These are phyloP conservation scores for Chiridota heheva DNA, from an alignment of 35 echinoderm and acorn worm species.

Conservation along the genomic window DNA sequence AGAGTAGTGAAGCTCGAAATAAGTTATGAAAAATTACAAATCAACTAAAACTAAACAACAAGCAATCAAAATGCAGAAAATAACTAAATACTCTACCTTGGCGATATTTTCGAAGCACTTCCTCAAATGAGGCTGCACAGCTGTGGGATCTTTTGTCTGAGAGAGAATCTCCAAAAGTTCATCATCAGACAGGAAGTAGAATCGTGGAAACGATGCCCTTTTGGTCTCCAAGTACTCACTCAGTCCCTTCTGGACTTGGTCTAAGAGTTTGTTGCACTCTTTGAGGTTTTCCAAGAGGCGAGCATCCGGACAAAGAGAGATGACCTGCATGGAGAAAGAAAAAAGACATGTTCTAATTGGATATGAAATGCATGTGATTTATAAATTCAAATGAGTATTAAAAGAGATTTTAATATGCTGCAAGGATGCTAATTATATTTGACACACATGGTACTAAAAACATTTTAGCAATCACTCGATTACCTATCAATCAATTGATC, in stretches of 20 bases:
- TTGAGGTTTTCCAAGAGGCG: constrained; percentile 92
- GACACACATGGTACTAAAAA: too few species aligned
- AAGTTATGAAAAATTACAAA: too few species aligned
- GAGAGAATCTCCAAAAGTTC: constrained; percentile 96
- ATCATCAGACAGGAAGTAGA: constrained; percentile 99
- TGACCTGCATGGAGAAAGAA: constrained; percentile 57
- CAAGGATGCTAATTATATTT: too few species aligned
- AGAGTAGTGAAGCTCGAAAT: too few species aligned
- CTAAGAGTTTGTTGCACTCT: constrained; percentile 98
- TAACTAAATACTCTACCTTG: constrained; percentile 49
- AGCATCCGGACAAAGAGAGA: constrained; percentile 96
- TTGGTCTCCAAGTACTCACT: constrained; percentile 99
- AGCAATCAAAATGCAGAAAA: too few species aligned
- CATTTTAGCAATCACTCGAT: too few species aligned
- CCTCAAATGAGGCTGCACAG: constrained; percentile 94
- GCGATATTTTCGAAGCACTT: constrained; percentile 99
- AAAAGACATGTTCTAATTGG: background rate
- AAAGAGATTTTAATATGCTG: too few species aligned
- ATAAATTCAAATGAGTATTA: too few species aligned
- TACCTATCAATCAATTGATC: too few species aligned
- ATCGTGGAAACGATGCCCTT: constrained; percentile 89
- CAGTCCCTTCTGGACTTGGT: constrained; percentile 98
- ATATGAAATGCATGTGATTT: too few species aligned
- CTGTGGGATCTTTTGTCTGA: constrained; percentile 97
- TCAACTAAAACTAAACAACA: too few species aligned